A percentile compares a stretch with the other conserved stretches of the same genome.
Conservation (phyloP, 2,113 vertebrate species). For the Irena cyanogastra region DNA sequence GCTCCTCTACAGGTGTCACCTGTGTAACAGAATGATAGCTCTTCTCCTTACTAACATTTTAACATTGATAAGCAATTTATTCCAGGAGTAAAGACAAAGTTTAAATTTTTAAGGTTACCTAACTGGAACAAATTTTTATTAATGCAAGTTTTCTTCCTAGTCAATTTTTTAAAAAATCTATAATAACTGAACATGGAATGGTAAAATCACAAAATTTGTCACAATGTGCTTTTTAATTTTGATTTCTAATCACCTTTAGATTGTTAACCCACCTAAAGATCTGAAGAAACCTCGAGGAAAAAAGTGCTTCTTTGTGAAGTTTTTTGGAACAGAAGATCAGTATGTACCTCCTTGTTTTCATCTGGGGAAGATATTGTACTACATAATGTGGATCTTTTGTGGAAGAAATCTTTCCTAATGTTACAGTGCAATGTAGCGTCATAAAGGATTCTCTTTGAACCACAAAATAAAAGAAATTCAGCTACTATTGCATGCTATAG, state of each 20-base stretch:
- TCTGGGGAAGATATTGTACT: not conserved
- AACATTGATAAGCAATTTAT: not conserved
- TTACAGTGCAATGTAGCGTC: not conserved
- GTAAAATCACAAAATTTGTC: not conserved
- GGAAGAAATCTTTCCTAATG: not conserved
- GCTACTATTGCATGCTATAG: not conserved
- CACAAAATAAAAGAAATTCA: not conserved
- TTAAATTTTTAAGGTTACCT: not conserved
- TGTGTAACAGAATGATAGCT: not conserved
- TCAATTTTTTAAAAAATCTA: not conserved
- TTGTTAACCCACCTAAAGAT: constrained; percentile 97
- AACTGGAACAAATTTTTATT: not conserved
- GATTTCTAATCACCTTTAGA: constrained; percentile 70
- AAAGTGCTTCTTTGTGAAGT: constrained; percentile 98
- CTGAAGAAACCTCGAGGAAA: constrained; percentile 97
- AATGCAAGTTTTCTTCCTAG: not conserved
- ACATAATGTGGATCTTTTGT: not conserved
- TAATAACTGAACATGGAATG: not conserved
- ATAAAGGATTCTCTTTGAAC: not conserved
- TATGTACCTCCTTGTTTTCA: constrained; percentile 73
- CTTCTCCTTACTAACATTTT: not conserved
- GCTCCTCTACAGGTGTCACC: not conserved
- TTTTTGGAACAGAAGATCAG: constrained; percentile 99
- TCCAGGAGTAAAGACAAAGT: not conserved
- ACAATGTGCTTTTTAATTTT: not conserved